Evolutionary conservation across 30 jellyfish, hydroid and myxozoan genomes (phyloP), one percentile per base, ranked within the genome.

Genomic region (Rhopilema esculentum): DNA sequence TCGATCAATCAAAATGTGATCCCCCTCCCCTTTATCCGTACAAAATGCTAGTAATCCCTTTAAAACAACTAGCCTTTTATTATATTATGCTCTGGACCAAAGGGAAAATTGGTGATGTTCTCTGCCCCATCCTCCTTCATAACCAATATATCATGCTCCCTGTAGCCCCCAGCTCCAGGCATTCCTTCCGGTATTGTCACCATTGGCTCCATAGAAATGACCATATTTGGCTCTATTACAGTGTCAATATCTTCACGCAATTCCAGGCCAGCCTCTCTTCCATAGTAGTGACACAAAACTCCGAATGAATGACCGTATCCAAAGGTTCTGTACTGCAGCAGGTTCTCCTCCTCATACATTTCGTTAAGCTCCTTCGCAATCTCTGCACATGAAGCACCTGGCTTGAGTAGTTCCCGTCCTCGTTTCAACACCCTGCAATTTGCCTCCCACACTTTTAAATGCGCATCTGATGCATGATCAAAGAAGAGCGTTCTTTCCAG

Each of bases 141-240:
- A 16, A 93, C 97, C 82, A 88, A 25, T 49, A 93, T 93, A 51
- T 93, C 98, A 64, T 93, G 98, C 67, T 93, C 98, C 61, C 97
- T 75, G 73, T 93, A 93, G 8, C 98, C 98, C 27, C 98, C 98
- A 67, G 98, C 98, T 48, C 98, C 98, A 16, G 97, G 97, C 95
- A 77, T 63, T 31, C 98, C 98, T 19, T 93, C 97, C 16, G 98
- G 98, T 71, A 93, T 93, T 22, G 97, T 88, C 16, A 93, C 81
- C 98, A 93, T 93, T 1, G 98, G 98, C 82, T 93, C 98, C 98
- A 93, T 93, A 40, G 98, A 93, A 22, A 93, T 66, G 16, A 93
- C 97, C 98, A 93, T 93, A 84, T 88, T 88, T 52, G 98, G 98
- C 73, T 87, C 83, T 26, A 93, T 63, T 24, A 93, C 98, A 0